phyloP scores from a whole-genome alignment of 2,113 vertebrate genomes.

The Pycnonotus jocosus region DNA sequence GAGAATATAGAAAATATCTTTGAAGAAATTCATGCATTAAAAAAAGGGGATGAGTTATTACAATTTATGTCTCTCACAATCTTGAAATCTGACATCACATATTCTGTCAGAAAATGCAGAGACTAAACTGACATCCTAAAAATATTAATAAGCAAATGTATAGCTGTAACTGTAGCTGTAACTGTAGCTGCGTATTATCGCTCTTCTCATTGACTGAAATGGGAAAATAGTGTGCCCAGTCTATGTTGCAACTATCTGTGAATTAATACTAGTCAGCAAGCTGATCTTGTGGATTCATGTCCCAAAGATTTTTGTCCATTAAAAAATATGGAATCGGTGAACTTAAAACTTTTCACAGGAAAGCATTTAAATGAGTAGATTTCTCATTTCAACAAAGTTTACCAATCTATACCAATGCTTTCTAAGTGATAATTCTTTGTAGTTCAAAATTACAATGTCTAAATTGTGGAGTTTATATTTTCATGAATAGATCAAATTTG shows the following conservation, averaged over 20 bases:
- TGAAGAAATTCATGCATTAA: not conserved
- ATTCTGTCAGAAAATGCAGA: not conserved
- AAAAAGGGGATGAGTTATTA: rapidly evolving
- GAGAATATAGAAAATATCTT: not conserved
- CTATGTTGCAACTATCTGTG: not conserved
- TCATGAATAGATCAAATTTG: not conserved
- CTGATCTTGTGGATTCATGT: not conserved
- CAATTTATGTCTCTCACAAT: not conserved
- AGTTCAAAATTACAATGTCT: not conserved
- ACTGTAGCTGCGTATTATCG: too few relatives aligned
- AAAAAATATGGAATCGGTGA: not conserved
- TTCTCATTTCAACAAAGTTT: not conserved
- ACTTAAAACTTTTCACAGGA: not conserved
- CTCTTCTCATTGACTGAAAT: not conserved
- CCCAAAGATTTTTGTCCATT: not conserved
- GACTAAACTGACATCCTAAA: not conserved
- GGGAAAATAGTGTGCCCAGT: not conserved
- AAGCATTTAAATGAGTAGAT: not conserved
- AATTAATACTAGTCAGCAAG: not conserved
- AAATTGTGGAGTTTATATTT: not conserved
- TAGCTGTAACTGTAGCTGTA: not conserved
- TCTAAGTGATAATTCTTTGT: not conserved
- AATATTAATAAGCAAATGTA: not conserved
- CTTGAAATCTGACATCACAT: not conserved
- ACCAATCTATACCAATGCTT: not conserved